Percentiles rank a stretch among this genome's conserved stretches.
phyloP scores from a whole-genome alignment of 2,888 invertebrate species.

The Mesorhabditis belari region DNA sequence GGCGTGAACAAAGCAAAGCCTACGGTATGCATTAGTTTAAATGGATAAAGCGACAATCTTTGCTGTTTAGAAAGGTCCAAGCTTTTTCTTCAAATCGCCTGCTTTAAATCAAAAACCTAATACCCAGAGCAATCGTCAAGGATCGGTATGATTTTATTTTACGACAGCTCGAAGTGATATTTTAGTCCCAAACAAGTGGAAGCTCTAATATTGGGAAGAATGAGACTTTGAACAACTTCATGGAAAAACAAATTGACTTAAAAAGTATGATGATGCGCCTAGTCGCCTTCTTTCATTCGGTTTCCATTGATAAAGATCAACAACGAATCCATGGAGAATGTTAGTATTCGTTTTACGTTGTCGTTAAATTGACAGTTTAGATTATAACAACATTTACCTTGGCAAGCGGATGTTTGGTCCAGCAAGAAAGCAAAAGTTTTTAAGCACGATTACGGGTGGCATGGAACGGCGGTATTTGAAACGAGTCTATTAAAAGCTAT shows the following conservation, averaged over 20 bases:
- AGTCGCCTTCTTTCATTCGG: neutral
- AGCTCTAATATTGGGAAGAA: neutral
- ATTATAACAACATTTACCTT: slow-evolving; percentile 50
- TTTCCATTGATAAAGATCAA: neutral
- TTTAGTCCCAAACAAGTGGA: too few species aligned
- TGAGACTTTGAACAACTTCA: neutral
- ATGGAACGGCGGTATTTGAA: slow-evolving; percentile 39
- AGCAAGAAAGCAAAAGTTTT: slow-evolving; percentile 44
- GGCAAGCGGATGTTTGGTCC: slow-evolving; percentile 52
- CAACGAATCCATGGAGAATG: neutral
- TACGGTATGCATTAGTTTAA: too few species aligned
- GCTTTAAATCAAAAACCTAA: too few species aligned
- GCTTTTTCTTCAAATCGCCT: too few species aligned
- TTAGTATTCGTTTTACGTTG: neutral
- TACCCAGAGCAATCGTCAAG: too few species aligned
- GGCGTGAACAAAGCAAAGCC: neutral
- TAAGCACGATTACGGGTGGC: slow-evolving; percentile 46
- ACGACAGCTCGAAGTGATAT: too few species aligned
- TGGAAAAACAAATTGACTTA: neutral
- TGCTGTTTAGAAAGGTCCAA: too few species aligned
- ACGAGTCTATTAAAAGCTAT: neutral
- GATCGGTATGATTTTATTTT: too few species aligned
- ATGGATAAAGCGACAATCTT: too few species aligned
- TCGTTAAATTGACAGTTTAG: slow-evolving; percentile 12
- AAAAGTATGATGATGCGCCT: neutral